These are phyloP conservation scores for Drosophila acutilabella DNA, from an alignment of 2,888 invertebrate species.

Conservation along the genomic window DNA sequence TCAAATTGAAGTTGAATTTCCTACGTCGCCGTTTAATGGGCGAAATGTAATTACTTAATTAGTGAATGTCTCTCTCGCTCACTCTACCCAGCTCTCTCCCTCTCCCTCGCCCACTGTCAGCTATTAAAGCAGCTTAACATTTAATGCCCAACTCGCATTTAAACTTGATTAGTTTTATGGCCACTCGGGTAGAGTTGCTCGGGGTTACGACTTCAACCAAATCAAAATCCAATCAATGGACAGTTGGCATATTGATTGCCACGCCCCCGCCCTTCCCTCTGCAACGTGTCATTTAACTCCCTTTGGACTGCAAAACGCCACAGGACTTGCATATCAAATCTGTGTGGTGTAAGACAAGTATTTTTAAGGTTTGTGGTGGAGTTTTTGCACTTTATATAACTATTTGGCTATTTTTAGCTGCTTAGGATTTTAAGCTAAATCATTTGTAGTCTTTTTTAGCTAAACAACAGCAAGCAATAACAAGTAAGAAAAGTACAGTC, in stretches of 20 bases:
- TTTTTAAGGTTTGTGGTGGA: too few species aligned
- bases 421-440: too few species aligned
- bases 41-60: slow-evolving; percentile 81
- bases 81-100: neutral
- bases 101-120: neutral
- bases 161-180: slow-evolving; percentile 78
- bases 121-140: slow-evolving; percentile 74
- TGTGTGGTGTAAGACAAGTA: neutral
- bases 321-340: slow-evolving; percentile 31
- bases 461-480: too few species aligned
- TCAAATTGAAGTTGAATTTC: slow-evolving; percentile 75
- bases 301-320: slow-evolving; percentile 7
- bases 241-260: slow-evolving; percentile 73
- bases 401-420: too few species aligned
- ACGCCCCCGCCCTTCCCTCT: neutral
- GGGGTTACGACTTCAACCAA: slow-evolving; percentile 37
- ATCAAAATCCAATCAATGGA: slow-evolving; percentile 77
- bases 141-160: slow-evolving; percentile 68
- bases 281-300: neutral
- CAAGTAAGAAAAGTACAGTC: too few species aligned
- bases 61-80: slow-evolving; percentile 45
- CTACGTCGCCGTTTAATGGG: slow-evolving; percentile 70
- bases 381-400: too few species aligned
- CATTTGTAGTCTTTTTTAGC: too few species aligned
- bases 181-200: slow-evolving; percentile 10